phyloP scores from a whole-genome alignment of 2,888 invertebrate species.

The Rhagophthalmus giganteus region DNA sequence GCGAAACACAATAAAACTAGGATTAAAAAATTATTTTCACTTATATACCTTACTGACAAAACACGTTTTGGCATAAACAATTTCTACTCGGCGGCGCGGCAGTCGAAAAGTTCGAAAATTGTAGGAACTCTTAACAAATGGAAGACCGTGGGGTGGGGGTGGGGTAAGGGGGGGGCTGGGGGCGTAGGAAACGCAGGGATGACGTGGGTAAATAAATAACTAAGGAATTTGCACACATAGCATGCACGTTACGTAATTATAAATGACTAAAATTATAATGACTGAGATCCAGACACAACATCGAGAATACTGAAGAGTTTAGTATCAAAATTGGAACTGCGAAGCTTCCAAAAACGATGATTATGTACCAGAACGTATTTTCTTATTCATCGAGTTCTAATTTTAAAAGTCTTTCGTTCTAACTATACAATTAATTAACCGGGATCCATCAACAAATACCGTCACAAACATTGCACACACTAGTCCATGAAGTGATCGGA shows the following conservation, averaged over 20 bases:
- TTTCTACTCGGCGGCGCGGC: conserved; percentile 14
- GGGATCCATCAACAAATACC: conserved; percentile 20
- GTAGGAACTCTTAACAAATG: conserved; percentile 49
- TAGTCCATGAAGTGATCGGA: conserved; percentile 55
- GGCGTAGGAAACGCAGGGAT: conserved; percentile 38
- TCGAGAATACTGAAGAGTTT: conserved; percentile 36
- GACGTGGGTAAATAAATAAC: conserved; percentile 38
- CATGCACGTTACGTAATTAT: conserved; percentile 25
- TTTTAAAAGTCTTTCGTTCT: conserved; percentile 14
- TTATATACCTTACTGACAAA: conserved; percentile 21
- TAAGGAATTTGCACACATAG: conserved; percentile 28
- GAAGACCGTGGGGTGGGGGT: conserved; percentile 49
- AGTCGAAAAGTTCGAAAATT: conserved; percentile 6
- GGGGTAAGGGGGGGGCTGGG: too few relatives aligned
- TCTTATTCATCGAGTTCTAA: conserved; percentile 3
- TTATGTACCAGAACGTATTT: conserved; percentile 24
- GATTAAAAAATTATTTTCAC: background rate
- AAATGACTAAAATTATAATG: conserved; percentile 33
- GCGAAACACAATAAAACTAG: background rate
- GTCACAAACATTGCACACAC: conserved; percentile 35
- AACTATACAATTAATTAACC: conserved; percentile 18
- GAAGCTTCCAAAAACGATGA: background rate
- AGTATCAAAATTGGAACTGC: conserved; percentile 15
- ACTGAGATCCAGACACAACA: conserved; percentile 40
- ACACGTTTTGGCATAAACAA: conserved; percentile 27